Base-by-base conservation (phyloP, 1,140 invertebrate genomes). In the Danaus plexippus region DNA sequence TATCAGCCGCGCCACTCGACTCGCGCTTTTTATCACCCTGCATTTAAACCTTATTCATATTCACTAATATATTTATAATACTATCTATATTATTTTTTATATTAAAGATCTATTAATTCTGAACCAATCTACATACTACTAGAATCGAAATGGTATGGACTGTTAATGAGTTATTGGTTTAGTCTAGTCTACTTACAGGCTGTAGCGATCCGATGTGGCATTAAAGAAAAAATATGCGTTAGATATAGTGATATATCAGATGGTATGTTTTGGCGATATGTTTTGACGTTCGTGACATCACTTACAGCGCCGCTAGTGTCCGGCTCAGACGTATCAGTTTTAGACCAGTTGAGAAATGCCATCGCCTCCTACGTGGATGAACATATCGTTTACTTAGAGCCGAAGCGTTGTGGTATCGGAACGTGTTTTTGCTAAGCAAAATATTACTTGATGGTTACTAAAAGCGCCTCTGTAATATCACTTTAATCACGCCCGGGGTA, bases 21-120 rank as follows among this genome's bases (percentile, higher is more conserved):
- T 94, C 93, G 59, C 92, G 89, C 82, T 94, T 94, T 89, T 94
- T 95, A 82, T 94, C 92, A 73, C 91, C 93, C 93, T 95, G 67
- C 9, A 69, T 40, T 52, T 43, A 61, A 55, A 22, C 42, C 4
- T 52, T 9, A 43, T 52, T 52, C 44, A 59, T 32, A 32, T 32
- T 32, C 22, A 32, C 22, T 32, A 53, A 49, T 15, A 10, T 3
- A 32, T 42, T 41, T 22, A 9, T 18, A 42, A 32, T 11, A 44
- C 47, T 15, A 43, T 44, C 45, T 8, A 48, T 12, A 55, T 44
- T 49, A 9, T 10, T 13, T 7, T 44, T n/a, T 12, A 32, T 32
- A 57, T 41, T 40, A 43, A 47, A 57, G 10, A 50, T 50, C 22
- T 52, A 52, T 11, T 52, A 45, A 15, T 46, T 10, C 41, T 22